These are phyloP conservation scores for Volucella inanis DNA, from an alignment of 2,888 invertebrate species.

Conservation along the genomic window DNA sequence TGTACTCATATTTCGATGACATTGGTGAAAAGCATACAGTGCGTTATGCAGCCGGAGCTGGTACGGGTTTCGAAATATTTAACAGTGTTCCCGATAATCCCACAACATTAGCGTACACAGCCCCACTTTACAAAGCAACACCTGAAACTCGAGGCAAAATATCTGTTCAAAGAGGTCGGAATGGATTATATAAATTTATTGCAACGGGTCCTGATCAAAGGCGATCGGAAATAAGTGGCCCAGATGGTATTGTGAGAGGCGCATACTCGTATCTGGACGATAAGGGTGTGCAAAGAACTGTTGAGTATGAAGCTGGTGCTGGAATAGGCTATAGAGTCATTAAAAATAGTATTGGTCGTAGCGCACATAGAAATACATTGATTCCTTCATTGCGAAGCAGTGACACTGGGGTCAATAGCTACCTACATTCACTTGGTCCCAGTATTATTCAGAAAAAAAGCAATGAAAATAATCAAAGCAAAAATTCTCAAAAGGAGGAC, in stretches of 20 bases:
- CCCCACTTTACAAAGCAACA: slow-evolving; percentile 86
- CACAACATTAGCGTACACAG: slow-evolving; percentile 86
- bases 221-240: slow-evolving; percentile 89
- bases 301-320: slow-evolving; percentile 90
- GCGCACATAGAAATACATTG: slow-evolving; percentile 82
- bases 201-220: slow-evolving; percentile 91
- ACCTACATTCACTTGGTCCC: slow-evolving; percentile 71
- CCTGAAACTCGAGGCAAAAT: slow-evolving; percentile 88
- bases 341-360: slow-evolving; percentile 87
- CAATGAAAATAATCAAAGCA: slow-evolving; percentile 72
- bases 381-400: slow-evolving; percentile 84
- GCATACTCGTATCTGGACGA: slow-evolving; percentile 91
- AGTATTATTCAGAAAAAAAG: slow-evolving; percentile 58
- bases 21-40: slow-evolving; percentile 90
- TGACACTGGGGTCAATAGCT: slow-evolving; percentile 53
- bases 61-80: slow-evolving; percentile 90
- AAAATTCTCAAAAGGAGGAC: slow-evolving; percentile 9
- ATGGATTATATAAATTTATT: slow-evolving; percentile 90
- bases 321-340: slow-evolving; percentile 90
- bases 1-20: slow-evolving; percentile 89
- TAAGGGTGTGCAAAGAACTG: slow-evolving; percentile 90
- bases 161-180: slow-evolving; percentile 88
- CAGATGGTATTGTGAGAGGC: slow-evolving; percentile 89
- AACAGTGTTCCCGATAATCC: slow-evolving; percentile 88
- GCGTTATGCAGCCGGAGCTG: slow-evolving; percentile 89